Conservation (phyloP, 2,113 vertebrate genomes). For the Oncorhynchus gorbuscha region DNA sequence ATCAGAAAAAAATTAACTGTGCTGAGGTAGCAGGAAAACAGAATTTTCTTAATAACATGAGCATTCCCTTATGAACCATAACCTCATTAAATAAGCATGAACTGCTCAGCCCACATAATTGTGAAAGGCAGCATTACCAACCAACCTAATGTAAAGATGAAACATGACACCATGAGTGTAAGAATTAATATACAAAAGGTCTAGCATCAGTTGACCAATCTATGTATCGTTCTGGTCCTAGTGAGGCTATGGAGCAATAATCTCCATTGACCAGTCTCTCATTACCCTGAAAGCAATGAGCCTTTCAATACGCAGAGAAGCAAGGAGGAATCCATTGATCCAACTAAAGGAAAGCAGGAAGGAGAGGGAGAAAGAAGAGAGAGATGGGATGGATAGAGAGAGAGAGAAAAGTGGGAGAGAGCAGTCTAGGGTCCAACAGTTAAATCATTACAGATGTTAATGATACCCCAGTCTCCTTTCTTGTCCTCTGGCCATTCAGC, state of each 20-base stretch:
- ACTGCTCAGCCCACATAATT: conserved; percentile 49
- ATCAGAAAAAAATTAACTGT: too few species aligned
- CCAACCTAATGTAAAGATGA: conserved; percentile 44
- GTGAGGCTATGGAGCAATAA: conserved; percentile 2
- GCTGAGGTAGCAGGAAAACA: too few species aligned
- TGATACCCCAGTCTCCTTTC: neutral
- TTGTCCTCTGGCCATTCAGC: neutral
- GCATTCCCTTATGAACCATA: too few species aligned
- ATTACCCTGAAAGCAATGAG: conserved; percentile 46
- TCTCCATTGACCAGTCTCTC: conserved; percentile 48
- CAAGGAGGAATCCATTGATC: conserved; percentile 50
- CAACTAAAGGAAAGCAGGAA: conserved; percentile 36
- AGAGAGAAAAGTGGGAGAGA: neutral
- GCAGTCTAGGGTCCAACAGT: neutral
- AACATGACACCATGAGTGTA: conserved; percentile 54
- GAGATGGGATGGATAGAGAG: neutral
- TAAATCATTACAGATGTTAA: neutral
- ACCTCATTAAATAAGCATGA: neutral
- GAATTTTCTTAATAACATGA: too few species aligned
- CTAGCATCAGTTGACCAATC: conserved; percentile 49
- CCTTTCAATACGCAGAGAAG: conserved; percentile 54
- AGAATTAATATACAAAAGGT: conserved; percentile 39
- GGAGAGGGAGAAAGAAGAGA: conserved; percentile 4
- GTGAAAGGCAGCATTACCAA: conserved; percentile 57
- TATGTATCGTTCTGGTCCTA: conserved; percentile 36